Evolutionary conservation across 2,113 vertebrate species (phyloP).

Genomic region (Kobus ellipsiprymnus): DNA sequence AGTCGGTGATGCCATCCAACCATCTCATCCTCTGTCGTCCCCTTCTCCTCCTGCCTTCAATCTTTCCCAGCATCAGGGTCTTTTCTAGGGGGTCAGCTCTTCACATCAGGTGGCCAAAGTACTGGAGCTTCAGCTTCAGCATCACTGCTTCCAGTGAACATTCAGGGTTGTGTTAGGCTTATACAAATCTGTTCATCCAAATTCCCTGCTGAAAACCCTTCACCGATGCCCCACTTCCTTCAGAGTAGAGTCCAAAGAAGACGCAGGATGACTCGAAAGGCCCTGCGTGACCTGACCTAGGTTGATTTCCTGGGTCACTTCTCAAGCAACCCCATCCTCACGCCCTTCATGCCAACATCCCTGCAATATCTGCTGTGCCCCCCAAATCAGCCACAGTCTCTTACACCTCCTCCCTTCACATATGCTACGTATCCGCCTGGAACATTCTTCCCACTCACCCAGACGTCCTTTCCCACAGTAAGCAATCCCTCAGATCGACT

Average conservation of each 20-base stretch:
- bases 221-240: background rate
- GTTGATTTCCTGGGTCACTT: background rate
- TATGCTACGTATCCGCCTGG: rapidly evolving
- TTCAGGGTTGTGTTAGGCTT: background rate
- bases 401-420: background rate
- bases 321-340: background rate
- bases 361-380: background rate
- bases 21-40: background rate
- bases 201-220: background rate
- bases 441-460: background rate
- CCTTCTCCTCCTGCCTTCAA: background rate
- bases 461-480: background rate
- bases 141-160: background rate
- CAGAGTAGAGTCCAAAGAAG: background rate
- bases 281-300: background rate
- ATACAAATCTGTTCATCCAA: background rate
- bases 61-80: background rate
- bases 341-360: background rate
- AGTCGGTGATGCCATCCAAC: background rate
- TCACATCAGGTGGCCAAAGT: rapidly evolving
- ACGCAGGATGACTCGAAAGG: background rate
- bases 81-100: background rate
- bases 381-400: background rate
- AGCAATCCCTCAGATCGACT: background rate
- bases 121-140: background rate